Percentiles rank a stretch among this genome's conserved stretches.
Conservation (phyloP, 1,140 invertebrate genomes). For the Pseudachorutes palmiensis region DNA sequence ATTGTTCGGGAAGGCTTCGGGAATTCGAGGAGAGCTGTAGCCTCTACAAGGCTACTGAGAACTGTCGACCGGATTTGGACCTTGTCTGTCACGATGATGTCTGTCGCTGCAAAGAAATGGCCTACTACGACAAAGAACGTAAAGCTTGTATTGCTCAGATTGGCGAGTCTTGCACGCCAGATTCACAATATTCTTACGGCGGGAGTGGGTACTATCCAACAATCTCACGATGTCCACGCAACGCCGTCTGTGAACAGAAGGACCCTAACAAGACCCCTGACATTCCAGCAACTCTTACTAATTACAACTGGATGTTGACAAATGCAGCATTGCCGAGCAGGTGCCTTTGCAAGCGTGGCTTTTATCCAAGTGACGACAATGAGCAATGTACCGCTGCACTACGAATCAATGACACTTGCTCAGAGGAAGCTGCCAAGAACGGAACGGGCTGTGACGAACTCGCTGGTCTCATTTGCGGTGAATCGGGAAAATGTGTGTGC, state of each 20-base stretch:
- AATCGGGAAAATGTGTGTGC: neutral
- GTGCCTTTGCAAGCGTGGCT: neutral
- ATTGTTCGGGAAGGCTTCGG: neutral
- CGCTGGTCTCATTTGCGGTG: neutral
- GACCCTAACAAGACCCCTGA: slow-evolving; percentile 1
- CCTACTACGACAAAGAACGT: neutral
- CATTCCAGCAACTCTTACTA: neutral
- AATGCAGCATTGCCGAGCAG: neutral
- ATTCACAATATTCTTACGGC: neutral
- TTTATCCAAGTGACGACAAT: neutral
- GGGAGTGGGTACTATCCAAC: neutral
- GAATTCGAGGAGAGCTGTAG: neutral
- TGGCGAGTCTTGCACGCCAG: neutral
- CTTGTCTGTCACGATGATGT: neutral
- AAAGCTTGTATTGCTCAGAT: neutral
- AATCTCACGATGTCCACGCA: neutral
- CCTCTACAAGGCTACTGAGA: neutral
- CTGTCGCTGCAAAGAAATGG: slow-evolving; percentile 1
- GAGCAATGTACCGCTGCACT: neutral
- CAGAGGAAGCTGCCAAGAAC: neutral
- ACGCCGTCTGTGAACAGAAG: neutral
- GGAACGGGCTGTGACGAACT: neutral
- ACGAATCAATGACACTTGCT: neutral
- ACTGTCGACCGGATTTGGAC: neutral
- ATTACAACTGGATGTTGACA: neutral